phyloP scores from a whole-genome alignment of 2,797 vertebrate species.

The Cyclura pinguis region DNA sequence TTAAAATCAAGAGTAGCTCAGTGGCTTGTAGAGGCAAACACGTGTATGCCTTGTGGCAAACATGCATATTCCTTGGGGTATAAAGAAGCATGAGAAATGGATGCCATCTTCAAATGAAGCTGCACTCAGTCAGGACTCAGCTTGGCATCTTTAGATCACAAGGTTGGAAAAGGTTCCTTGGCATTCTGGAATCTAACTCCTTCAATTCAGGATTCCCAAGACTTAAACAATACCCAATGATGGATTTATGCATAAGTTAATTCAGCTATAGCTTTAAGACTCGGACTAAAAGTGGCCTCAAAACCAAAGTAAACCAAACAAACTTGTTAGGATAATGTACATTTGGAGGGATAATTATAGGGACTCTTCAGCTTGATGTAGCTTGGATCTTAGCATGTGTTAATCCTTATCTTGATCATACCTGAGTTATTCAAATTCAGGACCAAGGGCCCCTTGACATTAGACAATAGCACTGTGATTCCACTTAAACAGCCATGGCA shows the following conservation, averaged over 20 bases:
- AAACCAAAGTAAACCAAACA: neutral
- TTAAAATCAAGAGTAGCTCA: neutral
- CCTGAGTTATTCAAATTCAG: no score
- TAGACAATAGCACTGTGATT: no score
- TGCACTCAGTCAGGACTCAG: no score
- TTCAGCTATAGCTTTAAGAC: neutral
- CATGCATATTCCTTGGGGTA: neutral
- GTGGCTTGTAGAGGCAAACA: neutral
- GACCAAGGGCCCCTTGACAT: no score
- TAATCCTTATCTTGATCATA: no score
- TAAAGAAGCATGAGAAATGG: no score
- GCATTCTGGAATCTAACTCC: neutral
- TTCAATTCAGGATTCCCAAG: neutral
- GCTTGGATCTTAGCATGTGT: no score
- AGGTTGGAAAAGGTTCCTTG: neutral
- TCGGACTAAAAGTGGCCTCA: neutral
- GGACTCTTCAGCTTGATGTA: neutral
- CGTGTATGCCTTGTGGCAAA: no score
- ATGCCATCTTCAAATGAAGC: no score
- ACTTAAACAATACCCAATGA: neutral
- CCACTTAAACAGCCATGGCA: no score
- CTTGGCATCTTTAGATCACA: neutral
- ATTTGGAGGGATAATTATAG: neutral
- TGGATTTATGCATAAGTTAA: neutral
- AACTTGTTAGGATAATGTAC: neutral